Percentiles rank a stretch among this genome's conserved stretches.
These are phyloP conservation scores for Acropternis orthonyx DNA, from an alignment of 2,797 vertebrate genomes.

Conservation along the genomic window DNA sequence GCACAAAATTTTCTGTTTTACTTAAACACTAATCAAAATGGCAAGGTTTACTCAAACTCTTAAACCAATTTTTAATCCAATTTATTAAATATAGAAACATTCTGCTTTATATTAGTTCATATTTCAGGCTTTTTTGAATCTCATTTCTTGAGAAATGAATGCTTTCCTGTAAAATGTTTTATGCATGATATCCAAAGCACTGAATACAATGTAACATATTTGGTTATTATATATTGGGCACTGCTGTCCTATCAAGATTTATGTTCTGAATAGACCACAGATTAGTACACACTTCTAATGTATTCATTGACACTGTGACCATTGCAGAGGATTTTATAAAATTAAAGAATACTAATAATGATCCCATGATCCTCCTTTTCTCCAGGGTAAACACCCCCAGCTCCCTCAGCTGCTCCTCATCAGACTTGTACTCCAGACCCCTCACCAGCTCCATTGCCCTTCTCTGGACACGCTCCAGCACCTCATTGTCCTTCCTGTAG, in stretches of 20 bases:
- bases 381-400: no score
- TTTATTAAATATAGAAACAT: not conserved
- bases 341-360: not conserved
- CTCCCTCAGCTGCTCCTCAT: no score
- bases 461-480: no score
- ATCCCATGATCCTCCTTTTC: no score
- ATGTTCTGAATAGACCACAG: not conserved
- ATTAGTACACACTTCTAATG: not conserved
- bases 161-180: not conserved
- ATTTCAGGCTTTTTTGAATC: not conserved
- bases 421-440: no score
- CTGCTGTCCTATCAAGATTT: not conserved
- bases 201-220: not conserved
- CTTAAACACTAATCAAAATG: not conserved
- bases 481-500: not conserved
- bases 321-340: not conserved
- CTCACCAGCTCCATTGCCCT: no score
- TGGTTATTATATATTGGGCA: not conserved
- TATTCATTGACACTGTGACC: not conserved
- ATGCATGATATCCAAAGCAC: not conserved
- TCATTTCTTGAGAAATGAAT: not conserved
- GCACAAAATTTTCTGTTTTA: not conserved
- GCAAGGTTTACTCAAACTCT: not conserved
- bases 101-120: not conserved
- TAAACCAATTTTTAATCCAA: not conserved